phyloP scores from a whole-genome alignment of 2,888 invertebrate genomes.

The Hermaeophaga mercurialis region DNA sequence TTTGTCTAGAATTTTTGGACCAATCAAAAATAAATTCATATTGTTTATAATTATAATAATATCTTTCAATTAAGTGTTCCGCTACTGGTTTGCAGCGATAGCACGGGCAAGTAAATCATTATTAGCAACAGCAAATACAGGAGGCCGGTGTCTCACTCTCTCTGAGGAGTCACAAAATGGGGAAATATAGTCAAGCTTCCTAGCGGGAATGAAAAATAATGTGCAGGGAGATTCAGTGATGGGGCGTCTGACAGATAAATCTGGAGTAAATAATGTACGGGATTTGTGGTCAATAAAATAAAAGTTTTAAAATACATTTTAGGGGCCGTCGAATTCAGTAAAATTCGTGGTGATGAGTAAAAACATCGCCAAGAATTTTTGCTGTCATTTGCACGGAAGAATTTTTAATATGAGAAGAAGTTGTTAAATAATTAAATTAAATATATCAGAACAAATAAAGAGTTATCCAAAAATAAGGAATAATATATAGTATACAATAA shows the following conservation, averaged over 20 bases:
- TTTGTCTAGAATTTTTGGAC: too few relatives aligned
- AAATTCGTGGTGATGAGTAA: too few relatives aligned
- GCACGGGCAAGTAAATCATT: conserved; percentile 34
- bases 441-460: too few relatives aligned
- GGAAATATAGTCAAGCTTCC: conserved; percentile 20
- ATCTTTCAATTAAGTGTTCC: not conserved
- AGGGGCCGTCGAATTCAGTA: conserved; percentile 9
- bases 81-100: conserved; percentile 33
- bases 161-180: conserved; percentile 16
- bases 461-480: too few relatives aligned
- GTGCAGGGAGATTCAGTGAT: conserved; percentile 21
- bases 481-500: too few relatives aligned
- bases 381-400: too few relatives aligned
- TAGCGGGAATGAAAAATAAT: conserved; percentile 25
- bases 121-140: conserved; percentile 34
- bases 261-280: conserved; percentile 14
- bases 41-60: too few relatives aligned
- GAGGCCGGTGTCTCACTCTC: conserved; percentile 20
- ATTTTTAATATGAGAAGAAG: too few relatives aligned
- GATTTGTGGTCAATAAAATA: conserved; percentile 21
- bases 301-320: conserved; percentile 13
- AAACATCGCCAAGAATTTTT: too few relatives aligned
- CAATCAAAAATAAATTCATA: too few relatives aligned
- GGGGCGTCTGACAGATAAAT: conserved; percentile 18
- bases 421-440: too few relatives aligned